Percentiles rank a stretch among this genome's conserved stretches.
phyloP scores from a whole-genome alignment of 2,113 vertebrate species.

The Lipophrys pholis region DNA sequence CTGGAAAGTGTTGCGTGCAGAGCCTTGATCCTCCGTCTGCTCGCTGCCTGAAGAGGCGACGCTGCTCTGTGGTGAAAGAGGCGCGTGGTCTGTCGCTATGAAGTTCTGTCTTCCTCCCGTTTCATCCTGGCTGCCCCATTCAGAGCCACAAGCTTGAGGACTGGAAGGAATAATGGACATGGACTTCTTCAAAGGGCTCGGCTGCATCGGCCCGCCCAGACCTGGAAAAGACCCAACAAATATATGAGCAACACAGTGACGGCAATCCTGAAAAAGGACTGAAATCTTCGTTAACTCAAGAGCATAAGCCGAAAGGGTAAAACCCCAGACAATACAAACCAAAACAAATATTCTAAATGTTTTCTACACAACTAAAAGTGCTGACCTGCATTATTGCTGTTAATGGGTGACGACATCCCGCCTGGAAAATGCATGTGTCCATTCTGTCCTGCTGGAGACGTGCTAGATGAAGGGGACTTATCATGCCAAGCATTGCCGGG shows the following conservation, averaged over 20 bases:
- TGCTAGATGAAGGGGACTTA: constrained; percentile 84
- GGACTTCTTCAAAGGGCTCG: constrained; percentile 90
- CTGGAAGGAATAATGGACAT: constrained; percentile 89
- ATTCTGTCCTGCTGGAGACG: constrained; percentile 88
- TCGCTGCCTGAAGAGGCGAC: constrained; percentile 95
- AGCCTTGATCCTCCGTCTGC: constrained; percentile 91
- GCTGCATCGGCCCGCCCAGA: constrained; percentile 87
- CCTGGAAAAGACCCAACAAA: constrained; percentile 66
- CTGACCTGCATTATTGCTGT: constrained; percentile 87
- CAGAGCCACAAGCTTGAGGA: constrained; percentile 85
- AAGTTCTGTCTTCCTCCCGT: constrained; percentile 83
- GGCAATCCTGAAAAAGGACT: no score
- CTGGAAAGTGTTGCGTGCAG: constrained; percentile 91
- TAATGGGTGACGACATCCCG: constrained; percentile 88
- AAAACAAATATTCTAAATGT: no score
- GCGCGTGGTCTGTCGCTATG: constrained; percentile 89
- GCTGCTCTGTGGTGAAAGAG: constrained; percentile 95
- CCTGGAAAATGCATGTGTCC: constrained; percentile 90
- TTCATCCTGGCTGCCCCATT: constrained; percentile 90
- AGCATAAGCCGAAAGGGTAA: no score
- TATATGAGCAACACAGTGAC: constrained; percentile 1
- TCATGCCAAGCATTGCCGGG: constrained; percentile 89
- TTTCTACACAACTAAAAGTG: no score
- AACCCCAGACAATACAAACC: no score
- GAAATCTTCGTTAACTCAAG: no score